Evolutionary conservation across 1,140 invertebrate genomes (phyloP), one percentile per base, ranked within the genome.

Genomic region (Ctenoplectra terminalis): DNA sequence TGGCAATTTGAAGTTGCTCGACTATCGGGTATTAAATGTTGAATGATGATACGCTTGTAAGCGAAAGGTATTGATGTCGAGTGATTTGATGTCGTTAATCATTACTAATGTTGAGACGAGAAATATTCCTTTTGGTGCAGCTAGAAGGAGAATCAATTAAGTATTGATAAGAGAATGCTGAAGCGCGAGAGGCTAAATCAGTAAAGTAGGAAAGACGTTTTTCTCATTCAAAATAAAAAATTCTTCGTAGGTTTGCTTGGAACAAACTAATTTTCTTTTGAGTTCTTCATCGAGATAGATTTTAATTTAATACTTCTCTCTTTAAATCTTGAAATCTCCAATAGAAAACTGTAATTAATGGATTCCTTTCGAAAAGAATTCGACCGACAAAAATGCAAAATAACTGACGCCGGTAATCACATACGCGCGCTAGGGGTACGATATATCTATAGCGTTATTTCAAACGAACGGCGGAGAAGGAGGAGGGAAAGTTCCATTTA

Each of bases 401-500:
- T 26, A 50, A 43, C 23, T 29, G n/a, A 29, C 52, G 37, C 15
- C n/a, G 15, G 29, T 37, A 34, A 69, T 37, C 40, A 34, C 20
- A 67, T 11, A 8, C 48, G 20, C n/a, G 0, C 4, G 23, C 9
- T 5, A 15, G 1, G 11, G 15, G 29, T 11, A 9, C 8, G 6
- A 0, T 40, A 56, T 43, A 43, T 58, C 20, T 31, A 43, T 8
- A 52, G 15, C 43, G 26, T 73, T 54, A 46, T 20, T 43, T 37
- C 9, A 17, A 31, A 46, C 26, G 46, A 31, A 46, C 26, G 46
- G 15, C 20, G 9, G 8, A 31, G 23, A 31, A 46, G 17, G 6
- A 31, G 11, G 56, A 20, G 29, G n/a, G 37, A 34, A 54, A 63
- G 67, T 73, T 73, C 67, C 77, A 52, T 73, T 80, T 80, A 73